Evolutionary conservation across 2,888 invertebrate species (phyloP).

Genomic region (Morpho achilles): DNA sequence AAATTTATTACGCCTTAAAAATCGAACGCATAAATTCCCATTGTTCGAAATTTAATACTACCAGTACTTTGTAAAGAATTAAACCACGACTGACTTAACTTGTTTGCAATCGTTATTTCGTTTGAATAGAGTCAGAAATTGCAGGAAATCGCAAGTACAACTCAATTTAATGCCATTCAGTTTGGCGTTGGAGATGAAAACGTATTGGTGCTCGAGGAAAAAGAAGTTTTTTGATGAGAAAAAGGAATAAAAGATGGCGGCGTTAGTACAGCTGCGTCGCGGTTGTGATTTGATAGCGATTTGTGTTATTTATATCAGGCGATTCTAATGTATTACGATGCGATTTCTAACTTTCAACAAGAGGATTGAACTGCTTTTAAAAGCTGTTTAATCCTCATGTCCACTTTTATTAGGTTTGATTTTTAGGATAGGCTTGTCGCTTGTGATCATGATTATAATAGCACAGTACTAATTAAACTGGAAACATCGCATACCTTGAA

Average conservation of each 20-base stretch:
- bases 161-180: slow-evolving; percentile 33
- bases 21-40: slow-evolving; percentile 10
- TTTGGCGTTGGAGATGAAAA: slow-evolving; percentile 45
- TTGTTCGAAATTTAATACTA: slow-evolving; percentile 16
- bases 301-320: slow-evolving; percentile 1
- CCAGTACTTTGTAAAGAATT: slow-evolving; percentile 44
- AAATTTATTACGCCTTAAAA: slow-evolving; percentile 35
- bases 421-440: too few relatives aligned
- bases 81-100: slow-evolving; percentile 32
- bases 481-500: too few relatives aligned
- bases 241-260: slow-evolving; percentile 44
- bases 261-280: slow-evolving; percentile 56
- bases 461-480: too few relatives aligned
- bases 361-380: too few relatives aligned
- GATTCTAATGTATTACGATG: background rate
- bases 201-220: slow-evolving; percentile 44
- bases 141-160: slow-evolving; percentile 28
- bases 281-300: slow-evolving; percentile 40
- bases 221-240: slow-evolving; percentile 41
- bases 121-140: slow-evolving; percentile 32
- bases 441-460: too few relatives aligned
- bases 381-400: too few relatives aligned
- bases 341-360: too few relatives aligned
- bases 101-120: slow-evolving; percentile 33
- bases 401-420: too few relatives aligned